These are phyloP conservation scores for Labroides dimidiatus DNA, from an alignment of 2,797 vertebrate species.

Conservation along the genomic window DNA sequence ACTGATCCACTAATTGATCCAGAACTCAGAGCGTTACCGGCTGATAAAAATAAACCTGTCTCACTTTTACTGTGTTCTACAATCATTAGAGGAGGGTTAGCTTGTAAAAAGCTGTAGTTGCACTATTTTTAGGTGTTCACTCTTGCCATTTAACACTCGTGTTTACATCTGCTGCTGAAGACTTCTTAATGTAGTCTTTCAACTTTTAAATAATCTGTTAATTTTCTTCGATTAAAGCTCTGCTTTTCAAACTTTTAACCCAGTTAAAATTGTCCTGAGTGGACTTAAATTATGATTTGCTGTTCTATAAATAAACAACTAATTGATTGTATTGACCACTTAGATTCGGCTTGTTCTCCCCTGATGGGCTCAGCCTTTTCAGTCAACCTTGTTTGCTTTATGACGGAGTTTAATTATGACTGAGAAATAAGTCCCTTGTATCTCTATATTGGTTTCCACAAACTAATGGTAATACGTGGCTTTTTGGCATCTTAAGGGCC, in stretches of 20 bases:
- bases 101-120: neutral
- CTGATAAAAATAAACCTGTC: slow-evolving; percentile 30
- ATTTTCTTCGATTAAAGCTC: too few species aligned
- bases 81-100: neutral
- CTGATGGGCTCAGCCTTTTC: neutral
- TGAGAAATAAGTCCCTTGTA: neutral
- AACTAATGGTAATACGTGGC: neutral
- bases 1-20: slow-evolving; percentile 47
- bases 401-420: too few species aligned
- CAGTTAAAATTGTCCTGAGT: neutral
- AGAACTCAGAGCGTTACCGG: slow-evolving; percentile 24
- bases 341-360: neutral
- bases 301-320: neutral
- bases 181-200: too few species aligned
- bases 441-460: neutral
- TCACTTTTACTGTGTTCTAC: slow-evolving; percentile 11
- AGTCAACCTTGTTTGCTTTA: too few species aligned
- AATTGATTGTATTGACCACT: neutral
- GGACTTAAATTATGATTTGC: neutral
- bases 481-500: neutral
- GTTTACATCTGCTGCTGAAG: neutral
- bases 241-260: too few species aligned
- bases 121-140: neutral
- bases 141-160: neutral
- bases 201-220: too few species aligned